Conservation (phyloP, 2,113 vertebrate genomes). For the Carollia perspicillata region DNA sequence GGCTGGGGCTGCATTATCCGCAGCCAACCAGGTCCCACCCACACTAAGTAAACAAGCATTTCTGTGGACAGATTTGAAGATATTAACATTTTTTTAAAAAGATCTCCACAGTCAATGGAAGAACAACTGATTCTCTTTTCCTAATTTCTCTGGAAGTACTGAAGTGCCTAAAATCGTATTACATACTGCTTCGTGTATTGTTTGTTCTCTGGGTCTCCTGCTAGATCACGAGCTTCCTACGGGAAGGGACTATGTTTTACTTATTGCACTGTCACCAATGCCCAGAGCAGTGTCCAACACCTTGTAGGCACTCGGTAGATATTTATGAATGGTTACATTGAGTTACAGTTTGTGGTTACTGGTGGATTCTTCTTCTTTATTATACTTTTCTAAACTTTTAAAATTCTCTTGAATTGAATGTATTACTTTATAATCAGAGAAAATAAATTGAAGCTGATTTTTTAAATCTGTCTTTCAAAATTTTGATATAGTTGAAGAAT, state of each 20-base stretch:
- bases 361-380: neutral
- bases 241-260: neutral
- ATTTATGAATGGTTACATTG: neutral
- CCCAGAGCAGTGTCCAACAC: neutral
- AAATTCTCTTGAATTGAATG: neutral
- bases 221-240: neutral
- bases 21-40: neutral
- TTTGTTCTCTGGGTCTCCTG: neutral
- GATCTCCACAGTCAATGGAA: neutral
- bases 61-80: neutral
- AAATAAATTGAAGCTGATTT: neutral
- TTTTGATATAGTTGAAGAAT: neutral
- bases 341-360: neutral
- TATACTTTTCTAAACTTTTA: neutral
- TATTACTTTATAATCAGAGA: neutral
- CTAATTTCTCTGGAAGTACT: neutral
- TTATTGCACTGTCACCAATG: neutral
- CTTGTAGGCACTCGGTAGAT: neutral
- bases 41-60: neutral
- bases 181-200: neutral
- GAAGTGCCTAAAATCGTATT: neutral
- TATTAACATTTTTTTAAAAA: neutral
- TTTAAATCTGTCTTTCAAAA: neutral
- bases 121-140: neutral
- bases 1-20: neutral